Conservation (phyloP, 2,888 invertebrate genomes). For the Yponomeuta sedellus region DNA sequence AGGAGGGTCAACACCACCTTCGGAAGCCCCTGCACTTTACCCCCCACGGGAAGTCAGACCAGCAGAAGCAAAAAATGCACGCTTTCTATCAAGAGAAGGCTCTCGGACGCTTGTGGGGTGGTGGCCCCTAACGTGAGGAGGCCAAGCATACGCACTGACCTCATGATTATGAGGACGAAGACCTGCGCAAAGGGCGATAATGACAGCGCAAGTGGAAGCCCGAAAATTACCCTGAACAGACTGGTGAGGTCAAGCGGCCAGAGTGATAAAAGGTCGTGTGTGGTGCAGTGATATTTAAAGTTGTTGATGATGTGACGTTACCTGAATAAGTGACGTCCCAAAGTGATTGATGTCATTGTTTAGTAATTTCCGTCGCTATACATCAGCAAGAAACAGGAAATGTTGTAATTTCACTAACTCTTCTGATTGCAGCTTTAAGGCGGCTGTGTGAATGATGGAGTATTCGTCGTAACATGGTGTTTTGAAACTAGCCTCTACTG, state of each 20-base stretch:
- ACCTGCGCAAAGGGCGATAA: constrained; percentile 84
- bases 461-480: too few species aligned
- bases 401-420: too few species aligned
- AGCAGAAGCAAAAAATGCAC: constrained; percentile 84
- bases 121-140: constrained; percentile 92
- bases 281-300: constrained; percentile 59
- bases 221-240: constrained; percentile 67
- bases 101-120: constrained; percentile 92
- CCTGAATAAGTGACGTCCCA: too few species aligned
- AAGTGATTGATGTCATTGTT: too few species aligned
- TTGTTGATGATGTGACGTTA: background rate
- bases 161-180: constrained; percentile 91
- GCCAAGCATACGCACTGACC: constrained; percentile 91
- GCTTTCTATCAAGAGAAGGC: constrained; percentile 86
- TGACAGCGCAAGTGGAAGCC: constrained; percentile 75
- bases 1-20: constrained; percentile 86
- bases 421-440: too few species aligned
- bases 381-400: too few species aligned
- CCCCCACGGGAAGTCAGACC: constrained; percentile 80
- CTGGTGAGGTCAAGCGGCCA: constrained; percentile 62
- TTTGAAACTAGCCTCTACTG: too few species aligned
- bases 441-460: too few species aligned
- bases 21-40: constrained; percentile 85
- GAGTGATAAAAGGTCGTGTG: constrained; percentile 64
- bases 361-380: too few species aligned